Evolutionary conservation across 2,113 vertebrate genomes (phyloP).

Genomic region (Clinocottus analis): DNA sequence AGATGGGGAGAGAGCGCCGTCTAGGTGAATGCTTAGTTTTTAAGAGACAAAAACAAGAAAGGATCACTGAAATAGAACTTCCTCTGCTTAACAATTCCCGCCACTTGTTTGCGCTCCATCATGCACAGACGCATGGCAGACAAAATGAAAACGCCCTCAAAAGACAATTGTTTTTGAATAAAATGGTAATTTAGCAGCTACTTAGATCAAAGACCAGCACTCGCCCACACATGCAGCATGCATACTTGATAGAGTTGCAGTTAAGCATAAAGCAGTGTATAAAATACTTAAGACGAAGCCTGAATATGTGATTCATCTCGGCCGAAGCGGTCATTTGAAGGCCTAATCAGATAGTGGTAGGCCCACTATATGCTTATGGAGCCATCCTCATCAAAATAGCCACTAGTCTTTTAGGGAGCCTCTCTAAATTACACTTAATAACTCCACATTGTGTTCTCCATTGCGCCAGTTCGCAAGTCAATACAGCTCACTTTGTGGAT

Average conservation of each 20-base stretch:
- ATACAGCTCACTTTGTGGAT: slow-evolving; percentile 59
- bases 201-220: slow-evolving; percentile 62
- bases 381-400: slow-evolving; percentile 64
- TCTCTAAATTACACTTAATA: slow-evolving; percentile 73
- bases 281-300: slow-evolving; percentile 42
- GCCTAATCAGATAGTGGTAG: slow-evolving; percentile 62
- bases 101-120: slow-evolving; percentile 33
- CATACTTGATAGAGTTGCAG: slow-evolving; percentile 53
- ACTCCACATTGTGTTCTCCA: slow-evolving; percentile 65
- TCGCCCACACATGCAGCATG: slow-evolving; percentile 50
- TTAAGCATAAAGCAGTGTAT: slow-evolving; percentile 48
- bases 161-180: slow-evolving; percentile 40
- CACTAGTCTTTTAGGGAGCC: slow-evolving; percentile 70
- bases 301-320: slow-evolving; percentile 60
- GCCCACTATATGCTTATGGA: slow-evolving; percentile 52
- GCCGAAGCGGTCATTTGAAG: slow-evolving; percentile 33
- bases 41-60: slow-evolving; percentile 8
- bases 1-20: not conserved
- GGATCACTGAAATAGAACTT: slow-evolving; percentile 28
- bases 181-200: slow-evolving; percentile 51
- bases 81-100: slow-evolving; percentile 40
- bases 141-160: slow-evolving; percentile 51
- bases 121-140: slow-evolving; percentile 31
- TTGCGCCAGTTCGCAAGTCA: slow-evolving; percentile 64
- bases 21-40: slow-evolving; percentile 20